Conservation (phyloP, 2,113 vertebrate species). For the Zonotrichia leucophrys region DNA sequence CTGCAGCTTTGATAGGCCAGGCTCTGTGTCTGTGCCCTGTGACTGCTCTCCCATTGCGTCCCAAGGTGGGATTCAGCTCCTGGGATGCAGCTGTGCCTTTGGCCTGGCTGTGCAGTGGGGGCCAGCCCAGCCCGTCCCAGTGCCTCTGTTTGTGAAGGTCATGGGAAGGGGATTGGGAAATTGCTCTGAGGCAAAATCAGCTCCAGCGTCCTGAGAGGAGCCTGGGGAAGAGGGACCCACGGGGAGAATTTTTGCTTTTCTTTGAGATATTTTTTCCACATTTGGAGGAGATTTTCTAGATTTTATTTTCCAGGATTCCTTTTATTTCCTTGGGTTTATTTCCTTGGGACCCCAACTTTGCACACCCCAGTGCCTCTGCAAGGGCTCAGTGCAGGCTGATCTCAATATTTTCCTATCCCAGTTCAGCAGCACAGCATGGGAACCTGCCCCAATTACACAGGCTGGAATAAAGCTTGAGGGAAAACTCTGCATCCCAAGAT, state of each 20-base stretch:
- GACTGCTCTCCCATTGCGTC: not conserved
- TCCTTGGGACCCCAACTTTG: accelerated
- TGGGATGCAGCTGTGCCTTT: not conserved
- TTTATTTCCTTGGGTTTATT: not conserved
- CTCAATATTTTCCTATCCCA: not conserved
- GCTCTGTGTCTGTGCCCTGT: accelerated
- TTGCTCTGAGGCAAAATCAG: not conserved
- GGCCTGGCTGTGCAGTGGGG: not conserved
- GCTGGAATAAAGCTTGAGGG: not conserved
- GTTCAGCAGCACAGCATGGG: not conserved
- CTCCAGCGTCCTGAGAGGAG: not conserved
- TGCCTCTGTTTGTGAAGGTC: not conserved
- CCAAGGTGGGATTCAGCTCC: not conserved
- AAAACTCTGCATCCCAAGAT: not conserved
- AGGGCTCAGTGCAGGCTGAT: not conserved
- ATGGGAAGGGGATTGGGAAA: not conserved
- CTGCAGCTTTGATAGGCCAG: accelerated
- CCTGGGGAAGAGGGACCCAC: not conserved
- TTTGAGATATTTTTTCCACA: not conserved
- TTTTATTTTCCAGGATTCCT: not conserved
- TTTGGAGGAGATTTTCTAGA: not conserved
- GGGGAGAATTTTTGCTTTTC: not conserved
- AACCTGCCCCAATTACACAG: slow-evolving; percentile 19
- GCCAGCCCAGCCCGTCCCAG: not conserved
- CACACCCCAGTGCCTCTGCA: not conserved